These are phyloP conservation scores for Psococerastis gibbosa DNA, from an alignment of 2,888 invertebrate genomes.

Conservation along the genomic window DNA sequence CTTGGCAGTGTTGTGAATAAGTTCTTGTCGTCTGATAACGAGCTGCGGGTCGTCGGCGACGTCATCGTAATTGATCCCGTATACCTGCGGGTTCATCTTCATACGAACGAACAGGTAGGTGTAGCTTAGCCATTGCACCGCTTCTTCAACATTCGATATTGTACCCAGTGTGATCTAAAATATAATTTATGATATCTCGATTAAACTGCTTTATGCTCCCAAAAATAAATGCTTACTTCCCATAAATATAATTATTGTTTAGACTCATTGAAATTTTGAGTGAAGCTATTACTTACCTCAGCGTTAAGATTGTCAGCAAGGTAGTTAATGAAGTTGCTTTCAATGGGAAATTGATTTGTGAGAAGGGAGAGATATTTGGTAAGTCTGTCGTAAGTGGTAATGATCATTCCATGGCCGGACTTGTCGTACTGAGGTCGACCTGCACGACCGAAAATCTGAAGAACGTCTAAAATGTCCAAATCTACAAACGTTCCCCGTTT, in stretches of 20 bases:
- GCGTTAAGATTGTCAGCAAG: slow-evolving; percentile 95
- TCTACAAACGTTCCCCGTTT: slow-evolving; percentile 87
- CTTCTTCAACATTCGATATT: slow-evolving; percentile 86
- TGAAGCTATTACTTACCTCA: slow-evolving; percentile 41
- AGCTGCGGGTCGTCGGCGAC: slow-evolving; percentile 60
- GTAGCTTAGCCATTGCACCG: slow-evolving; percentile 93
- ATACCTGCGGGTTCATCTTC: slow-evolving; percentile 70
- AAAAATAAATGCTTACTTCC: too few relatives aligned
- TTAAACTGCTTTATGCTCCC: background rate
- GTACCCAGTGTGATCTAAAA: slow-evolving; percentile 77
- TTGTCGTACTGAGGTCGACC: slow-evolving; percentile 95
- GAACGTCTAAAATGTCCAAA: slow-evolving; percentile 87
- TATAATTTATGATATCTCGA: slow-evolving; percentile 11
- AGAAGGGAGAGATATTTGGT: slow-evolving; percentile 83
- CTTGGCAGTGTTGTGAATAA: slow-evolving; percentile 64
- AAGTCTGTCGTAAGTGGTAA: slow-evolving; percentile 81
- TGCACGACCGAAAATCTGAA: slow-evolving; percentile 96
- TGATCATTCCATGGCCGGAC: slow-evolving; percentile 86
- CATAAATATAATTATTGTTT: slow-evolving; percentile 7
- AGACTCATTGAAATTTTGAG: slow-evolving; percentile 12
- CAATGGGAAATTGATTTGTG: slow-evolving; percentile 94
- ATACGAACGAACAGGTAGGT: slow-evolving; percentile 91
- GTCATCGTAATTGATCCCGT: slow-evolving; percentile 42
- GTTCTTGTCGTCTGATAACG: slow-evolving; percentile 51
- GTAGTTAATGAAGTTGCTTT: slow-evolving; percentile 84